Percentiles rank a stretch among this genome's conserved stretches.
Conservation (phyloP, 2,888 invertebrate species). For the Parthenolecanium corni region DNA sequence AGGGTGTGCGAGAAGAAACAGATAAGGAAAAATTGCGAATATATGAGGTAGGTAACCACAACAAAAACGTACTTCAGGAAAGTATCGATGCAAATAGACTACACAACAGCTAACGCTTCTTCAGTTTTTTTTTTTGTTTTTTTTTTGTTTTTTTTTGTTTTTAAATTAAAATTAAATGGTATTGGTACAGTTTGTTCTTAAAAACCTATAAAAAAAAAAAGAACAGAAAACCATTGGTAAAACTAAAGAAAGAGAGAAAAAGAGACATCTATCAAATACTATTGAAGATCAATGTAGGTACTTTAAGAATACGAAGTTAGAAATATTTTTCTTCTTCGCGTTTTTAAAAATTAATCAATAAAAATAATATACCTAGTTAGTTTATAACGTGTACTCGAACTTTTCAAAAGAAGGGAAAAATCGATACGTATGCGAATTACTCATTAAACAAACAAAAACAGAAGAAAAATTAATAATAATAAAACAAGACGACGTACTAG, state of each 20-base stretch:
- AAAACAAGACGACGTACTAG: conserved; percentile 16
- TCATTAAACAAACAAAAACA: conserved; percentile 19
- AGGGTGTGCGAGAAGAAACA: too few species aligned
- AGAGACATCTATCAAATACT: conserved; percentile 23
- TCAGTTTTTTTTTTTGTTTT: too few species aligned
- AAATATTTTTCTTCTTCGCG: neutral
- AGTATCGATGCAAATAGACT: conserved; percentile 21
- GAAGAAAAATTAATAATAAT: conserved; percentile 27
- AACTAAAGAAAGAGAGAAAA: conserved; percentile 5
- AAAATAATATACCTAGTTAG: conserved; percentile 17
- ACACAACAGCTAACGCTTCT: conserved; percentile 26
- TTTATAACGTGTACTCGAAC: conserved; percentile 8
- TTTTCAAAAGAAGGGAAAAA: conserved; percentile 7
- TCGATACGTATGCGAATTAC: conserved; percentile 19
- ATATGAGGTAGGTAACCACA: conserved; percentile 24
- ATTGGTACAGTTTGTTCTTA: conserved; percentile 27
- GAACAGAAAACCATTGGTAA: conserved; percentile 25
- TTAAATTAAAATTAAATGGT: conserved; percentile 24
- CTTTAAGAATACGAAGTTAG: conserved; percentile 2
- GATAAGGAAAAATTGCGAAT: neutral
- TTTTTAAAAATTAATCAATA: conserved; percentile 9
- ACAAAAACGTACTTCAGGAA: conserved; percentile 18
- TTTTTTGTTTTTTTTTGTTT: too few species aligned
- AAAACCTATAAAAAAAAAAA: conserved; percentile 24
- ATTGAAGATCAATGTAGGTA: conserved; percentile 25